Evolutionary conservation across 92 coral and sea anemone genomes (phyloP), one percentile per base, ranked within the genome.

Genomic region (Porites lobata): DNA sequence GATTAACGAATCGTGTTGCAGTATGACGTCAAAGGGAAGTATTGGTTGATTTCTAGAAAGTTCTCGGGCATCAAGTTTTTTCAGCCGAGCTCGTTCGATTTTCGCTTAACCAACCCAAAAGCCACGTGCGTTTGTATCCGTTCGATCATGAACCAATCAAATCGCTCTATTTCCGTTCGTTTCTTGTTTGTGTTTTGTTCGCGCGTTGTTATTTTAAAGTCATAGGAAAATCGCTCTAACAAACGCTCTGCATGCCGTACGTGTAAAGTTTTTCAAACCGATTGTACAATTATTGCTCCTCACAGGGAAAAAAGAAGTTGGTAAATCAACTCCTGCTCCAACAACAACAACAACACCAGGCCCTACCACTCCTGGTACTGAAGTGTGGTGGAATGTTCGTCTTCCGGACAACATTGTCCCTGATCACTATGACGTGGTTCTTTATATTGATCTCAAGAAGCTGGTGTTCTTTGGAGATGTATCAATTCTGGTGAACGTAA

Each of bases 381-480:
- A 97, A 82, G 96, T 95, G 64, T 97, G 98, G 92, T 96, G 98
- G 95, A 87, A 87, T n/a, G 92, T 95, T 22, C 96, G 99, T 32
- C 91, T 97, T 10, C 99, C 99, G 22, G 81, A 85, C 29, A 81
- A 88, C 86, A 82, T 97, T 50, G 74, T 81, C 11, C 99, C 99
- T 0, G 77, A 72, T 13, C 99, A 97, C 70, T 97, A 97, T 76
- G 92, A 93, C 19, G 94, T 97, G 50, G 57, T 66, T 18, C 74
- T 97, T 47, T 66, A 85, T 43, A 92, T 93, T n/a, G 89, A 92
- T 85, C 88, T 97, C 6, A 66, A 92, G 22, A 87, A 74, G 19
- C 80, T 80, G 7, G 86, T 91, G 52, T 97, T 93, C 77, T 69
- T 74, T 72, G 99, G 99, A 54, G 86, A 59, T 26, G 96, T 94